Percentiles rank a stretch among this genome's conserved stretches.
These are phyloP conservation scores for Nansenia antarctica DNA, from an alignment of 2,113 vertebrate species.

Conservation along the genomic window DNA sequence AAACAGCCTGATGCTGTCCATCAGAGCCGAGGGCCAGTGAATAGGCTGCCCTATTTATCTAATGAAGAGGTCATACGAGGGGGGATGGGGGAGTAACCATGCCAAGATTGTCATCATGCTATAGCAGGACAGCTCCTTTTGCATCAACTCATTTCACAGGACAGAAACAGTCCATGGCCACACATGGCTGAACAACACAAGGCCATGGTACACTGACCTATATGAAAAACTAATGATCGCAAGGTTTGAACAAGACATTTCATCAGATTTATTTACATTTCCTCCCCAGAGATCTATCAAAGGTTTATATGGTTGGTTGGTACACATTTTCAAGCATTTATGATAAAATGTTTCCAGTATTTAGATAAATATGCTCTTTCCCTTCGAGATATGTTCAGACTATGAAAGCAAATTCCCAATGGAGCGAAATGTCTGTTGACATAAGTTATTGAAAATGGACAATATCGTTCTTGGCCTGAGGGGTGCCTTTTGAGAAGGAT, in stretches of 20 bases:
- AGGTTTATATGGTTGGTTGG: too few species aligned
- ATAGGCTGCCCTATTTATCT: constrained; percentile 59
- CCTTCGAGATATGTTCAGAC: neutral
- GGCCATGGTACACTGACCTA: neutral
- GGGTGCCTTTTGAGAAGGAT: constrained; percentile 11
- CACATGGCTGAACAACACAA: neutral
- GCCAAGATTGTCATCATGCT: constrained; percentile 34
- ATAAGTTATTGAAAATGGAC: constrained; percentile 16
- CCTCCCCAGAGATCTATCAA: too few species aligned
- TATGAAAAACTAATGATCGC: neutral
- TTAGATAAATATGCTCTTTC: neutral
- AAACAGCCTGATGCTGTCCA: constrained; percentile 65
- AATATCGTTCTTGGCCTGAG: constrained; percentile 23
- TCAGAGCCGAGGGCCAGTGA: constrained; percentile 51
- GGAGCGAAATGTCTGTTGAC: constrained; percentile 15
- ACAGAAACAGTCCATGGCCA: neutral
- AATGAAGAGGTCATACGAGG: constrained; percentile 56
- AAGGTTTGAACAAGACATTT: too few species aligned
- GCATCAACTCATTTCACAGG: constrained; percentile 7
- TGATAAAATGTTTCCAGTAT: neutral
- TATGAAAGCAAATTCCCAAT: constrained; percentile 5
- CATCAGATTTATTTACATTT: too few species aligned
- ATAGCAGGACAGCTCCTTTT: constrained; percentile 13
- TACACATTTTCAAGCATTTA: neutral
- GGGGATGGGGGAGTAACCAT: constrained; percentile 22